Percentiles rank a stretch among this genome's conserved stretches.
phyloP scores from a whole-genome alignment of 2,888 invertebrate species.

The Agelastica alni region DNA sequence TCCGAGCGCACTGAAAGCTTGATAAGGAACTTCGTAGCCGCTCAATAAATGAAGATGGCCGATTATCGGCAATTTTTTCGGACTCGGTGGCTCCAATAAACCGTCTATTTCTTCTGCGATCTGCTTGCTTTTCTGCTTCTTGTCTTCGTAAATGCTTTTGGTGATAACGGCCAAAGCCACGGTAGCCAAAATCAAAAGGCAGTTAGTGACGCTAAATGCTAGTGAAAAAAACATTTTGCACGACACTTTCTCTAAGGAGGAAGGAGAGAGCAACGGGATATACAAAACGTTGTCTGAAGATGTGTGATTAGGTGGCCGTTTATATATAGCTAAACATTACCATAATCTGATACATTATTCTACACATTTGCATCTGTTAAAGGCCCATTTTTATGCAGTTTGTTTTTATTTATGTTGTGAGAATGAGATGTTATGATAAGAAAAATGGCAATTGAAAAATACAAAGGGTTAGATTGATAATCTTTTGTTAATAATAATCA shows the following conservation, averaged over 20 bases:
- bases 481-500: no score
- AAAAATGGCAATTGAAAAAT: background rate
- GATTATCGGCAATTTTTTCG: conserved; percentile 61
- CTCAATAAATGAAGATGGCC: conserved; percentile 63
- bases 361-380: conserved; percentile 20
- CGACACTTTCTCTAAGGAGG: conserved; percentile 6
- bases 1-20: conserved; percentile 61
- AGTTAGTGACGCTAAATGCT: conserved; percentile 19
- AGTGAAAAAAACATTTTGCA: conserved; percentile 24
- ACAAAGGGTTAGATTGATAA: no score
- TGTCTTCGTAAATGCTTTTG: conserved; percentile 13
- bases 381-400: conserved; percentile 9
- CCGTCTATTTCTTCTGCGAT: conserved; percentile 8
- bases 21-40: conserved; percentile 64
- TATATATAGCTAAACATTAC: conserved; percentile 21
- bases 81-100: conserved; percentile 58
- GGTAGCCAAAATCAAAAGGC: conserved; percentile 17
- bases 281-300: conserved; percentile 28
- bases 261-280: conserved; percentile 28
- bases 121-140: conserved; percentile 3
- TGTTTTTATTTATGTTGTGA: conserved; percentile 2
- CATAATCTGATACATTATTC: conserved; percentile 26
- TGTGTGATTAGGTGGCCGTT: conserved; percentile 1
- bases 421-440: conserved; percentile 12
- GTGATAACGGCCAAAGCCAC: conserved; percentile 12